Evolutionary conservation across 1,140 invertebrate species (phyloP).

Genomic region (Nasonia giraulti): DNA sequence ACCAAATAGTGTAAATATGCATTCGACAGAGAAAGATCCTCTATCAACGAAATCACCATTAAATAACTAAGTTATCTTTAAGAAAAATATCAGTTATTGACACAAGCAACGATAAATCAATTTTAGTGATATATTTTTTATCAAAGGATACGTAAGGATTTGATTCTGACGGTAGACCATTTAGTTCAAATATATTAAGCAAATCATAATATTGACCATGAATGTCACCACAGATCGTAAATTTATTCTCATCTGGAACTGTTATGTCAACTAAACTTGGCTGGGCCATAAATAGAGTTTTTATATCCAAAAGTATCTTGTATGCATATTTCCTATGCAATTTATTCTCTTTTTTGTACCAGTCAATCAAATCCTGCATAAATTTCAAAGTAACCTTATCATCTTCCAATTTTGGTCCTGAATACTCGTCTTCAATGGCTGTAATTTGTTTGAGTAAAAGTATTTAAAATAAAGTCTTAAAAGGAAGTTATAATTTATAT

Average conservation of each 20-base stretch:
- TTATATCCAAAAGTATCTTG: slow-evolving; percentile 96
- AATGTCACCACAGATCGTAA: slow-evolving; percentile 99
- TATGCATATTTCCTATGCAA: slow-evolving; percentile 98
- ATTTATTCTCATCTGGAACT: slow-evolving; percentile 92
- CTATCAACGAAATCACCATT: slow-evolving; percentile 99
- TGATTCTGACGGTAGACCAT: slow-evolving; percentile 93
- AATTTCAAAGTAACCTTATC: slow-evolving; percentile 90
- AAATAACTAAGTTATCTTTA: slow-evolving; percentile 82
- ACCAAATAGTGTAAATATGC: slow-evolving; percentile 97
- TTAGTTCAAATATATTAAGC: slow-evolving; percentile 98
- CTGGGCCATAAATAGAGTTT: slow-evolving; percentile 87
- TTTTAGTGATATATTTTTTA: slow-evolving; percentile 48
- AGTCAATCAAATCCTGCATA: slow-evolving; percentile 90
- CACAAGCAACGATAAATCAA: slow-evolving; percentile 37
- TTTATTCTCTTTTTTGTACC: slow-evolving; percentile 94
- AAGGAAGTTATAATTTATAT: not conserved
- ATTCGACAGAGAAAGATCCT: slow-evolving; percentile 99
- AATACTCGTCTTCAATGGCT: slow-evolving; percentile 97
- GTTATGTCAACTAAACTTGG: slow-evolving; percentile 93
- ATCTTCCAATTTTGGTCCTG: slow-evolving; percentile 92
- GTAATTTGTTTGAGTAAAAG: slow-evolving; percentile 55
- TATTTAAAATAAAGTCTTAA: slow-evolving; percentile 19
- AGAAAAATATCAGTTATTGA: slow-evolving; percentile 52
- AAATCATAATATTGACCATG: slow-evolving; percentile 99
- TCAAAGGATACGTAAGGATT: slow-evolving; percentile 93